Evolutionary conservation across 2,888 invertebrate genomes (phyloP).

Genomic region (Polietes domitor): DNA sequence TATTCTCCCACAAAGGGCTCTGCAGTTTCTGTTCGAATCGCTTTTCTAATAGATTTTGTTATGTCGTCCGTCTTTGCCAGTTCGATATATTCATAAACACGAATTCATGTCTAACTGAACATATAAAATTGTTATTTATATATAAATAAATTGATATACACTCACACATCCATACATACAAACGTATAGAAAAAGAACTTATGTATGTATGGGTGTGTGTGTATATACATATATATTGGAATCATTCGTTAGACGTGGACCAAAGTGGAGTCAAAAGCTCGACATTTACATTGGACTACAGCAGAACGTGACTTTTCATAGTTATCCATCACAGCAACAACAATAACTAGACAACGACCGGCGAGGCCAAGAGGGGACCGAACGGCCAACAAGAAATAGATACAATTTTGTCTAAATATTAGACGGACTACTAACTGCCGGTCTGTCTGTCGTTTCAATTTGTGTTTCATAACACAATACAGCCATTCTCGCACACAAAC

Average conservation of each 20-base stretch:
- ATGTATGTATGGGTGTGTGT: background rate
- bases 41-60: background rate
- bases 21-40: too few relatives aligned
- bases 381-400: background rate
- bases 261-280: slow-evolving; percentile 18
- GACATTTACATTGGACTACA: slow-evolving; percentile 32
- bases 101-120: background rate
- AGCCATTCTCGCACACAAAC: background rate
- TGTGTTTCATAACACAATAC: slow-evolving; percentile 6
- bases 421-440: slow-evolving; percentile 32
- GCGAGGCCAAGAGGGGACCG: background rate
- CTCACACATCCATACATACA: background rate
- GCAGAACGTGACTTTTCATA: slow-evolving; percentile 54
- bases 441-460: slow-evolving; percentile 43
- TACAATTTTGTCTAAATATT: slow-evolving; percentile 37
- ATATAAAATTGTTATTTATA: slow-evolving; percentile 2
- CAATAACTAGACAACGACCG: background rate
- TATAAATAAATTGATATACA: background rate
- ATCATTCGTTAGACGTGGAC: slow-evolving; percentile 3
- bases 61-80: background rate
- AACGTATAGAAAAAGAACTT: too few relatives aligned
- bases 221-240: background rate
- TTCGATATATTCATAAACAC: slow-evolving; percentile 9
- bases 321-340: slow-evolving; percentile 41
- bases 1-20: too few relatives aligned